These are phyloP conservation scores for Dinocampus coccinellae DNA, from an alignment of 2,888 invertebrate species.

Conservation along the genomic window DNA sequence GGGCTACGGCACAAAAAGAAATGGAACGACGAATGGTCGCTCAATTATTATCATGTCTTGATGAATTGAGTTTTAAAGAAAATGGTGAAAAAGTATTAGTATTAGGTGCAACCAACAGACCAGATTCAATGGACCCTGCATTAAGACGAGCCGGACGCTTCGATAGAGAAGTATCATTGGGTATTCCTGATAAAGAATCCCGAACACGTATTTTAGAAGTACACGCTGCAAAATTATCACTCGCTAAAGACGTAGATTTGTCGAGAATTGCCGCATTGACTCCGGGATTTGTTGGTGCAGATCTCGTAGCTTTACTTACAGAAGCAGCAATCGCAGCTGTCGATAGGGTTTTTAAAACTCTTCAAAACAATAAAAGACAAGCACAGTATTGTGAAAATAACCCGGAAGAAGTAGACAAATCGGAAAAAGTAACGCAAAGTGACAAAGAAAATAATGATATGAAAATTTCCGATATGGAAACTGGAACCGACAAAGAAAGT, in stretches of 20 bases:
- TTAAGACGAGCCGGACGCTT: conserved; percentile 92
- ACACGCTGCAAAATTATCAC: conserved; percentile 79
- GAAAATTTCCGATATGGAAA: conserved; percentile 45
- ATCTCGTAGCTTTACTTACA: conserved; percentile 86
- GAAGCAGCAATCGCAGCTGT: conserved; percentile 92
- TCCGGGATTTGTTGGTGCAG: conserved; percentile 97
- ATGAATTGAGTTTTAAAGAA: conserved; percentile 74
- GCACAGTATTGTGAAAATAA: conserved; percentile 17
- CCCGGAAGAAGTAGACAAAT: conserved; percentile 15
- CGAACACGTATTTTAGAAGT: conserved; percentile 83
- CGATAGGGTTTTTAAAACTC: conserved; percentile 71
- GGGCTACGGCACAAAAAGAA: conserved; percentile 91
- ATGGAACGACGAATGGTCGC: conserved; percentile 97
- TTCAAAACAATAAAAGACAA: conserved; percentile 35
- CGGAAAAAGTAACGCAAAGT: conserved; percentile 20
- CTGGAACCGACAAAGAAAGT: conserved; percentile 30
- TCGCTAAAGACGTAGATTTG: conserved; percentile 80
- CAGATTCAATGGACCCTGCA: conserved; percentile 93
- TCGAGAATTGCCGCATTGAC: conserved; percentile 84
- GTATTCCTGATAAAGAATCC: conserved; percentile 90
- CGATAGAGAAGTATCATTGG: conserved; percentile 92
- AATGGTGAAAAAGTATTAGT: conserved; percentile 80
- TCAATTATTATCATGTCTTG: conserved; percentile 90
- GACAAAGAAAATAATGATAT: conserved; percentile 42
- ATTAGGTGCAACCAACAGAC: conserved; percentile 95